These are phyloP conservation scores for Anguilla rostrata DNA, from an alignment of 2,113 vertebrate genomes.

Conservation along the genomic window DNA sequence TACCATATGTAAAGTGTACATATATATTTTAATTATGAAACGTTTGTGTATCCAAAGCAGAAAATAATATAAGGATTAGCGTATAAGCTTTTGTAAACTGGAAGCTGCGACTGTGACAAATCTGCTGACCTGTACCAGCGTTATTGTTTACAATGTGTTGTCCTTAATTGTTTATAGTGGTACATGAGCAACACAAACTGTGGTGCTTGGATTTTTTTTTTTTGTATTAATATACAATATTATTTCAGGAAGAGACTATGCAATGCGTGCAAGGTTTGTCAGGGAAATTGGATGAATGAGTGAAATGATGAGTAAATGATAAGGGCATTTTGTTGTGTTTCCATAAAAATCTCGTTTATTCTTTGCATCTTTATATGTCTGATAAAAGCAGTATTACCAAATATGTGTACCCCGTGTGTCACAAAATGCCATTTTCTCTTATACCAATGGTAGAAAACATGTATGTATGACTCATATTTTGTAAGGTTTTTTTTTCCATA, in stretches of 20 bases:
- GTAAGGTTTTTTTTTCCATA: slow-evolving; percentile 32
- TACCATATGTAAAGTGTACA: slow-evolving; percentile 12
- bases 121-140: slow-evolving; percentile 26
- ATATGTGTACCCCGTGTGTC: slow-evolving; percentile 34
- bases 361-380: slow-evolving; percentile 35
- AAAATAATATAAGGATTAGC: slow-evolving; percentile 23
- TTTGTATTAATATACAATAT: slow-evolving; percentile 7
- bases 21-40: slow-evolving; percentile 28
- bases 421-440: slow-evolving; percentile 30
- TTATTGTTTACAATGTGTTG: slow-evolving; percentile 41
- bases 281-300: slow-evolving; percentile 32
- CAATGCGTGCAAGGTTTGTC: slow-evolving; percentile 24
- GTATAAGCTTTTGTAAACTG: slow-evolving; percentile 25
- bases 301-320: slow-evolving; percentile 16
- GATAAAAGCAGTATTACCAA: slow-evolving; percentile 48
- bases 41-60: slow-evolving; percentile 20
- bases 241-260: slow-evolving; percentile 32
- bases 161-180: not conserved
- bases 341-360: slow-evolving; percentile 24
- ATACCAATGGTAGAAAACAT: slow-evolving; percentile 14
- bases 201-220: slow-evolving; percentile 23
- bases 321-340: slow-evolving; percentile 29
- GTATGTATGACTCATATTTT: slow-evolving; percentile 22
- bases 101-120: slow-evolving; percentile 36
- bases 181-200: slow-evolving; percentile 30